These are phyloP conservation scores for Lagopus leucura DNA, from an alignment of 2,113 vertebrate species.

Conservation along the genomic window DNA sequence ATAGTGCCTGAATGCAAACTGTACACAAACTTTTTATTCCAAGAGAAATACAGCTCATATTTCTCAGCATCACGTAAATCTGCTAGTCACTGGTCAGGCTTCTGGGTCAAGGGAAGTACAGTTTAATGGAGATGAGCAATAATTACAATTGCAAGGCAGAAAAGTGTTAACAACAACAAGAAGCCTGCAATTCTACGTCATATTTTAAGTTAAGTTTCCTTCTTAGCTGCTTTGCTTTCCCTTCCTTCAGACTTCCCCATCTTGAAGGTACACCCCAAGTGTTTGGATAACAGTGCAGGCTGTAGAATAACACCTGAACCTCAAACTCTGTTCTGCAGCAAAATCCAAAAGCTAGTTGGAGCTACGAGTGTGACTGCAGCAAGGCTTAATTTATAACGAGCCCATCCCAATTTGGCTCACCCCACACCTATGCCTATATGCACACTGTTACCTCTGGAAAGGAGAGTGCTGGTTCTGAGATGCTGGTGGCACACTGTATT, in stretches of 20 bases:
- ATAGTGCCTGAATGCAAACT: background rate
- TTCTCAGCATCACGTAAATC: background rate
- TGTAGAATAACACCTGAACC: background rate
- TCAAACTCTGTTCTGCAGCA: background rate
- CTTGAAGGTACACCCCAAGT: background rate
- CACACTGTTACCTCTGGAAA: background rate
- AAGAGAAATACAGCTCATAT: background rate
- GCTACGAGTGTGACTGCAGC: background rate
- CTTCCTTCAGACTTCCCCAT: background rate
- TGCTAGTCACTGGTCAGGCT: background rate
- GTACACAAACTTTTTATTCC: background rate
- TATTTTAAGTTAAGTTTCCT: background rate
- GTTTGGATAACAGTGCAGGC: background rate
- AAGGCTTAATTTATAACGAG: background rate
- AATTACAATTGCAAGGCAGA: background rate
- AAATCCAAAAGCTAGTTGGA: background rate
- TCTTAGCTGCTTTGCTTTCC: background rate
- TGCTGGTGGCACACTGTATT: background rate
- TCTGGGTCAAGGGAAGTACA: background rate
- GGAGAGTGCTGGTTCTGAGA: background rate
- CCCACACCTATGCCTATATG: background rate
- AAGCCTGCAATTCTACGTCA: background rate
- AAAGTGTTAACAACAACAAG: background rate
- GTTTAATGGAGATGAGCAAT: background rate
- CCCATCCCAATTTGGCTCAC: background rate